Evolutionary conservation across 2,888 invertebrate genomes (phyloP).

Genomic region (Choristoneura rosaceana): DNA sequence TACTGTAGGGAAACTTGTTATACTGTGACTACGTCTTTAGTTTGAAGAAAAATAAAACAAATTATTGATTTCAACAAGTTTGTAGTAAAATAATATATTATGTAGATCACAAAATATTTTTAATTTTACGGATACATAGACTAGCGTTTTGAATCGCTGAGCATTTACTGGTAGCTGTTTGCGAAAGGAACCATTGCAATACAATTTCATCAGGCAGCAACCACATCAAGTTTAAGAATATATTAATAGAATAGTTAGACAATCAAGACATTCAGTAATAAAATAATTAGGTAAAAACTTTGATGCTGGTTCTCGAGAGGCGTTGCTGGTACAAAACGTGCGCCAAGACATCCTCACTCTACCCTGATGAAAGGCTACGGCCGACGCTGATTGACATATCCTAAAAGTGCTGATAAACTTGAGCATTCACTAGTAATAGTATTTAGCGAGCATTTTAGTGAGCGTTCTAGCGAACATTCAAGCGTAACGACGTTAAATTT

Average conservation of each 20-base stretch:
- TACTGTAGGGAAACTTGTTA: too few species aligned
- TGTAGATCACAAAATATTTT: constrained; percentile 40
- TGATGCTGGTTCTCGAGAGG: too few species aligned
- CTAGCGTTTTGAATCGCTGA: constrained; percentile 30
- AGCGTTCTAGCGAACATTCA: too few species aligned
- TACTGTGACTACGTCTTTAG: too few species aligned
- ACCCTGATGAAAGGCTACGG: too few species aligned
- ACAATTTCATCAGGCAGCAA: constrained; percentile 1
- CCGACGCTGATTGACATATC: too few species aligned
- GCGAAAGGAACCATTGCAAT: constrained; percentile 10
- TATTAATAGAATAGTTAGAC: neutral
- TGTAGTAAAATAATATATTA: constrained; percentile 42
- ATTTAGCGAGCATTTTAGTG: too few species aligned
- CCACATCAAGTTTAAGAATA: neutral
- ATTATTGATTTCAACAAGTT: constrained; percentile 32
- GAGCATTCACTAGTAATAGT: too few species aligned
- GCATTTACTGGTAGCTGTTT: constrained; percentile 19
- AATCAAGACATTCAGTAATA: neutral
- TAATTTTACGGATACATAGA: constrained; percentile 19
- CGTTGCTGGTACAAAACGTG: too few species aligned
- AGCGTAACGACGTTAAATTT: too few species aligned
- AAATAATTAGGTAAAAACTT: neutral
- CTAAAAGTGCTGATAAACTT: too few species aligned
- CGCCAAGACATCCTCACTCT: too few species aligned
- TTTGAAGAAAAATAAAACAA: constrained; percentile 10